These are phyloP conservation scores for Chlamydotis undulata DNA, from an alignment of 2,113 vertebrate species.

Conservation along the genomic window DNA sequence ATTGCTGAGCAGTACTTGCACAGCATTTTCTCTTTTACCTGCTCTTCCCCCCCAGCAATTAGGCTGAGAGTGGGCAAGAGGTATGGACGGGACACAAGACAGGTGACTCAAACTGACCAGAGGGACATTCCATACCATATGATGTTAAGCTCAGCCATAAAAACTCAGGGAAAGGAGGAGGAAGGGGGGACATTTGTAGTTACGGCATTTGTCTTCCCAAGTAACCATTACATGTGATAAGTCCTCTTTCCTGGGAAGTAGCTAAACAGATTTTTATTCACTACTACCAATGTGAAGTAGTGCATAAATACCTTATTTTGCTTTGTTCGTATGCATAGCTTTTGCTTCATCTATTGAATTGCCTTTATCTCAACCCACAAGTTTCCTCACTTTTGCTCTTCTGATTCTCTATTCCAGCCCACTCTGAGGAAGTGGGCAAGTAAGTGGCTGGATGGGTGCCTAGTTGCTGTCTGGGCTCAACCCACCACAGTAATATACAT, in stretches of 20 bases:
- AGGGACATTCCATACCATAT: neutral
- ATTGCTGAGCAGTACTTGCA: neutral
- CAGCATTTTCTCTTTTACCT: neutral
- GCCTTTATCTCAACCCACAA: neutral
- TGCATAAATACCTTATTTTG: neutral
- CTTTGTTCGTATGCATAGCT: neutral
- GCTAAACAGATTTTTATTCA: neutral
- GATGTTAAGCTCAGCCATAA: neutral
- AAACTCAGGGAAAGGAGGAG: neutral
- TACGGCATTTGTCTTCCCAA: neutral
- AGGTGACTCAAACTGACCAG: neutral
- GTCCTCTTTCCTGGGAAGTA: neutral
- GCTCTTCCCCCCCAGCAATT: fast-evolving
- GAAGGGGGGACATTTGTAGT: neutral
- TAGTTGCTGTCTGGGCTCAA: neutral
- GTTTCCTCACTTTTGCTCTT: neutral
- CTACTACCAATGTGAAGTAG: neutral
- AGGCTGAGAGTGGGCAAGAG: neutral
- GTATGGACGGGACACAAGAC: neutral
- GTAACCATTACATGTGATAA: fast-evolving
- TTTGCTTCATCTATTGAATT: neutral
- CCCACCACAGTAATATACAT: neutral
- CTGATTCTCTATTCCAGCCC: fast-evolving
- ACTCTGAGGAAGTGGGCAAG: neutral
- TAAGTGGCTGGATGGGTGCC: too few relatives aligned